Conservation (phyloP, 2,113 vertebrate species). For the Marmota monax region DNA sequence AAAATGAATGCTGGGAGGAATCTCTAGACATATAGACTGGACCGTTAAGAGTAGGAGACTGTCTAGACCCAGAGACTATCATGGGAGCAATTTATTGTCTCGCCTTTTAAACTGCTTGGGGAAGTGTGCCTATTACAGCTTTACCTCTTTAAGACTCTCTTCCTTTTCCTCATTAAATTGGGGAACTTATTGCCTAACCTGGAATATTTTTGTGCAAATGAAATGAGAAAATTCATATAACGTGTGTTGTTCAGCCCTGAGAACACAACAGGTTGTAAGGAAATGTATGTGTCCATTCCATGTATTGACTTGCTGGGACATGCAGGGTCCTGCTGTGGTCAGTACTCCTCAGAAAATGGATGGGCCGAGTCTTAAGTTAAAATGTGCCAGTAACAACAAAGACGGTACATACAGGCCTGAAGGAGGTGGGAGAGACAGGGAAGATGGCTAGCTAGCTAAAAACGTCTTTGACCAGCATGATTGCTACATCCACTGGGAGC, state of each 20-base stretch:
- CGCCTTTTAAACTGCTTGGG: neutral
- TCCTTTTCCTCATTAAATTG: neutral
- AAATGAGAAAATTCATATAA: neutral
- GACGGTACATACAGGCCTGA: neutral
- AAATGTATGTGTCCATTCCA: conserved; percentile 7
- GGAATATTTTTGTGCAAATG: neutral
- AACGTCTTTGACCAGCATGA: neutral
- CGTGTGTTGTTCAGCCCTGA: neutral
- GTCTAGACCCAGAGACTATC: neutral
- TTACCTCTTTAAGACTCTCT: neutral
- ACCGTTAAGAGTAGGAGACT: neutral
- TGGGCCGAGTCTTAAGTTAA: neutral
- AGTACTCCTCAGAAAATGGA: neutral
- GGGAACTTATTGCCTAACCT: neutral
- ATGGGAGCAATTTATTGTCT: neutral
- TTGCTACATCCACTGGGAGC: neutral
- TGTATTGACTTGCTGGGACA: accelerated
- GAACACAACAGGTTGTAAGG: neutral
- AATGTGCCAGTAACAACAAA: neutral
- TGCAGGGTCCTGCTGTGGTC: neutral
- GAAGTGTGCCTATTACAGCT: neutral
- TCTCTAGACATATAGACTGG: neutral
- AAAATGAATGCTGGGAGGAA: neutral
- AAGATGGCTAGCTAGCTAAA: neutral
- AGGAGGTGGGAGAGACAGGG: neutral